Evolutionary conservation across 2,113 vertebrate genomes (phyloP), one percentile per base, ranked within the genome.

Genomic region (Zingel zingel): DNA sequence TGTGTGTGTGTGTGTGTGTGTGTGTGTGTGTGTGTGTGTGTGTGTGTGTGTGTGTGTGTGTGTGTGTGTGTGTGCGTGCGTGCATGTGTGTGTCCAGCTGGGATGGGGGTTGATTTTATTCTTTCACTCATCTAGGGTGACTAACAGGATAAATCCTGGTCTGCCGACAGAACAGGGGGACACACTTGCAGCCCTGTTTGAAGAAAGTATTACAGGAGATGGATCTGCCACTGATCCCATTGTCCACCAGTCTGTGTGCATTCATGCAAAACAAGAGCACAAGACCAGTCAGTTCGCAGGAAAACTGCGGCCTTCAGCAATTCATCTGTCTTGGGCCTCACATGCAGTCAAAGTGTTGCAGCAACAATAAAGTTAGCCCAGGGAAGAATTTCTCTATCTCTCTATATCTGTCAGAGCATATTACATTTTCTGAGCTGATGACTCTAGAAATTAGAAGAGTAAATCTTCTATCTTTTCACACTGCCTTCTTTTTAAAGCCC

Each of bases 51-150:
- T 68, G 74, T 72, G 78, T 68, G 81, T 65, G 68, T 51, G 73
- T 77, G 39, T 75, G 73, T 74, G 64, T 79, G 66, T 57, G 74
- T 62, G 78, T 57, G 79, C 67, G 71, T 78, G 63, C 84, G 83
- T 81, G 85, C 84, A 43, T 64, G 82, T 78, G 84, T 88, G 75
- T 89, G 86, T 92, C 93, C 94, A 94, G 93, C 93, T 94, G 93
- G 93, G 89, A 91, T 93, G 94, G 93, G 93, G 94, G 92, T 92
- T 89, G 85, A 91, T 90, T 91, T 91, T 91, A 87, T 84, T 90
- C 93, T 92, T 93, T 94, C 94, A 92, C 91, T 94, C 93, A 94
- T 94, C 91, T 88, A 90, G 91, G 93, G 94, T 94, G 94, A 94
- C 94, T 94, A 94, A 94, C 94, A 92, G 94, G 94, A 94, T 94